Percentiles rank a stretch among this genome's conserved stretches.
Evolutionary conservation across 2,888 invertebrate species (phyloP).

Genomic region (Lutraria lutraria): DNA sequence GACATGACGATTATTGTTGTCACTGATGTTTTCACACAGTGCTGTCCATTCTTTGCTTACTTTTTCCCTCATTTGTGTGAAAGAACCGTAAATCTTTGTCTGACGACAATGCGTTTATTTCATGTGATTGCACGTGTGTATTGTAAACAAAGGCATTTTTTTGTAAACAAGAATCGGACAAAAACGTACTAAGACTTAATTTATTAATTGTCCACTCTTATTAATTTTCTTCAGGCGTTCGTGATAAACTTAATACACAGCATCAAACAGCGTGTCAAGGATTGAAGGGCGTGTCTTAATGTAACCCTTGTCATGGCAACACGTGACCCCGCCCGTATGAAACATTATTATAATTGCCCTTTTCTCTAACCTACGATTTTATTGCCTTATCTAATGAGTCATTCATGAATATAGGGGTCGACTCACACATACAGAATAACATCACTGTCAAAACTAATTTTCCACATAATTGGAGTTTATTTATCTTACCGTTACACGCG

Average conservation of each 20-base stretch:
- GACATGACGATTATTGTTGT: not conserved
- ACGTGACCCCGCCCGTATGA: slow-evolving; percentile 54
- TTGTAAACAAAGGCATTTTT: slow-evolving; percentile 11
- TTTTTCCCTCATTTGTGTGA: not conserved
- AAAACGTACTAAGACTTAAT: not conserved
- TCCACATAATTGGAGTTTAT: slow-evolving; percentile 35
- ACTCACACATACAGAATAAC: slow-evolving; percentile 32
- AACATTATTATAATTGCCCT: slow-evolving; percentile 34
- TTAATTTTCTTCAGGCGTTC: slow-evolving; percentile 12
- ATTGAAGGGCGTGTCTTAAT: slow-evolving; percentile 58
- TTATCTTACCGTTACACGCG: slow-evolving; percentile 17
- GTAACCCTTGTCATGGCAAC: slow-evolving; percentile 57
- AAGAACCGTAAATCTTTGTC: not conserved
- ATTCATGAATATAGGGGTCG: not conserved
- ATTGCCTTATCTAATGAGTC: slow-evolving; percentile 44
- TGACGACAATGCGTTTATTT: not conserved
- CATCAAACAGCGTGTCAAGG: slow-evolving; percentile 13
- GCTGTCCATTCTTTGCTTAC: not conserved
- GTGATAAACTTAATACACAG: not conserved
- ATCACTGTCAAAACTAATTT: slow-evolving; percentile 56
- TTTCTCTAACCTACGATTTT: slow-evolving; percentile 36
- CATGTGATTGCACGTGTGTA: not conserved
- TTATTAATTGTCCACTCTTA: not conserved
- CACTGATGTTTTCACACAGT: not conserved
- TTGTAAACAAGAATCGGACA: not conserved